phyloP scores from a whole-genome alignment of 2,797 vertebrate genomes.

The Corythornis leucogaster region DNA sequence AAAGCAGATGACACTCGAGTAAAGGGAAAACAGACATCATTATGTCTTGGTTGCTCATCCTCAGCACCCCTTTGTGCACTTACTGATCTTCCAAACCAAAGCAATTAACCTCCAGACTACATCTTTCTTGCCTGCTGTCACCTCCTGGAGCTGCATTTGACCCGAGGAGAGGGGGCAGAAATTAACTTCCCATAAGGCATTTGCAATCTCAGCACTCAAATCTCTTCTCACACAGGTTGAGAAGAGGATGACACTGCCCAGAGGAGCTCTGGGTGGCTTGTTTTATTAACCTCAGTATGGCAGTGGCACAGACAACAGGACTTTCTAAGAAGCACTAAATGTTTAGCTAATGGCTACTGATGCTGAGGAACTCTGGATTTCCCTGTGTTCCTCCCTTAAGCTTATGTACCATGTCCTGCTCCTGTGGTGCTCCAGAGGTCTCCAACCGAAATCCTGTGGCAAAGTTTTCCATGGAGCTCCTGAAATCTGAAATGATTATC shows the following conservation, averaged over 20 bases:
- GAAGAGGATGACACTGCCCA: not conserved
- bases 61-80: conserved; percentile 4
- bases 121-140: not conserved
- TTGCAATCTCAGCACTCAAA: not conserved
- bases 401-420: not conserved
- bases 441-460: not conserved
- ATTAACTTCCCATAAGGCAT: not conserved
- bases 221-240: not conserved
- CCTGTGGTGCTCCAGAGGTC: not conserved
- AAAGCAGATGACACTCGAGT: not conserved
- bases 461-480: not conserved
- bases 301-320: not conserved
- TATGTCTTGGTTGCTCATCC: not conserved
- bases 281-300: not conserved
- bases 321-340: not conserved
- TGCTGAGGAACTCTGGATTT: not conserved
- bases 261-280: not conserved
- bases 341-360: not conserved
- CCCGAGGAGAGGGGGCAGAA: not conserved
- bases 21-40: not conserved
- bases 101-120: not conserved
- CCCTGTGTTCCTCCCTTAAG: not conserved
- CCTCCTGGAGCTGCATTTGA: not conserved
- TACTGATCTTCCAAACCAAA: conserved; percentile 49
- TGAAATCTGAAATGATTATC: not conserved